These are phyloP conservation scores for Lepetodrilus schrolli DNA, from an alignment of 2,888 invertebrate genomes.

Conservation along the genomic window DNA sequence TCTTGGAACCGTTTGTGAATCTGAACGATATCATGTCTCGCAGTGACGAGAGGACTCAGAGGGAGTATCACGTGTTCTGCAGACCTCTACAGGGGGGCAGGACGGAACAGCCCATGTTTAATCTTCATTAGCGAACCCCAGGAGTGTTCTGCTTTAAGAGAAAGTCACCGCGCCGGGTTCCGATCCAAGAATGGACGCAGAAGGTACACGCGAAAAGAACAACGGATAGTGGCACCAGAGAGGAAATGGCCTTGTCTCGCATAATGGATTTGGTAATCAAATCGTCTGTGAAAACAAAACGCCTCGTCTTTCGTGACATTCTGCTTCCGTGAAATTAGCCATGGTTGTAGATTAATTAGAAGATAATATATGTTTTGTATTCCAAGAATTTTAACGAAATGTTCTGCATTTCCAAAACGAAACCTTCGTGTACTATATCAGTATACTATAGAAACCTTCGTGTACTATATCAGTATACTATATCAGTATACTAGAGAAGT, in stretches of 20 bases:
- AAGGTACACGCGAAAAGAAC: constrained; percentile 4
- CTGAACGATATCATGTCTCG: not conserved
- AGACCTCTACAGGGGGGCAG: not conserved
- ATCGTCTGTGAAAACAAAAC: constrained; percentile 16
- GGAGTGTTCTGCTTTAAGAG: not conserved
- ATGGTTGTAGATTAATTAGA: not conserved
- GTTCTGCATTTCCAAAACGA: too few species aligned
- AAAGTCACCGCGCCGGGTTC: not conserved
- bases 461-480: too few species aligned
- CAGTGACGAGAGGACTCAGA: not conserved
- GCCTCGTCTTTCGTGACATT: constrained; percentile 5
- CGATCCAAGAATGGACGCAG: not conserved
- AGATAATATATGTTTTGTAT: not conserved
- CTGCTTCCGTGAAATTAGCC: not conserved
- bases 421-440: too few species aligned
- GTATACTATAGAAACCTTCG: too few species aligned
- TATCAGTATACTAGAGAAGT: too few species aligned
- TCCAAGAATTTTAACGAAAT: too few species aligned
- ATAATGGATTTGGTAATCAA: constrained; percentile 21
- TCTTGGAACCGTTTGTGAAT: not conserved
- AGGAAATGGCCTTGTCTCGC: constrained; percentile 17
- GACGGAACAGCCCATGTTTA: constrained; percentile 19
- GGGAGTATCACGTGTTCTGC: constrained; percentile 1
- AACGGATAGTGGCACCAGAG: not conserved
- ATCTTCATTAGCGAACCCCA: constrained; percentile 15